Percentiles rank a stretch among this genome's conserved stretches.
These are phyloP conservation scores for Pocillopora verrucosa DNA, from an alignment of 64 coral and sea anemone species.

Conservation along the genomic window DNA sequence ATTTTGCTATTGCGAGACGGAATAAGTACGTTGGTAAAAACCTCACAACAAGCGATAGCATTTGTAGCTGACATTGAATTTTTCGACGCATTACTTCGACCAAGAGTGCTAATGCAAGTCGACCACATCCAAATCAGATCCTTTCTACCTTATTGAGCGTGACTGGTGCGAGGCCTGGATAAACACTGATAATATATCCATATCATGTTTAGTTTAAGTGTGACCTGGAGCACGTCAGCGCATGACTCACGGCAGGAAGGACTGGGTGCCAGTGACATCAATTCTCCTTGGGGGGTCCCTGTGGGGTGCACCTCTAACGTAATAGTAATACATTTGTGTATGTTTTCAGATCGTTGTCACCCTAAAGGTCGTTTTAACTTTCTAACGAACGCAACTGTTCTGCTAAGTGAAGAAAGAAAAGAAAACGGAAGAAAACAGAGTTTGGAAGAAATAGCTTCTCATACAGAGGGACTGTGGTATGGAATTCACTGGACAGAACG, in stretches of 20 bases:
- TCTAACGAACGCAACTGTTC: not conserved
- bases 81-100: too few species aligned
- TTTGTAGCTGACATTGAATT: too few species aligned
- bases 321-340: not conserved
- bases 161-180: too few species aligned
- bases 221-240: not conserved
- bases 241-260: not conserved
- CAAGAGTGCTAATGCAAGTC: too few species aligned
- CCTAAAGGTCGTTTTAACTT: not conserved
- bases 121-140: too few species aligned
- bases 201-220: not conserved
- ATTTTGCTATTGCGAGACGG: too few species aligned
- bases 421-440: not conserved
- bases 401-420: not conserved
- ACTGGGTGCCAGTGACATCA: not conserved
- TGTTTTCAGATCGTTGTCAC: not conserved
- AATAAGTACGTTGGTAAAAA: too few species aligned
- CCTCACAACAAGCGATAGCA: too few species aligned
- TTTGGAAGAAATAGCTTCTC: not conserved
- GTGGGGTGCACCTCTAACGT: not conserved
- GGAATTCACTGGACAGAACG: not conserved
- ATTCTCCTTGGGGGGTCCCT: not conserved
- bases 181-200: too few species aligned
- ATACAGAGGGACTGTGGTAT: not conserved
- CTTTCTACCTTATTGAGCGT: too few species aligned